Conservation (phyloP, 2,888 invertebrate genomes). For the Linnaemya tessellans region DNA sequence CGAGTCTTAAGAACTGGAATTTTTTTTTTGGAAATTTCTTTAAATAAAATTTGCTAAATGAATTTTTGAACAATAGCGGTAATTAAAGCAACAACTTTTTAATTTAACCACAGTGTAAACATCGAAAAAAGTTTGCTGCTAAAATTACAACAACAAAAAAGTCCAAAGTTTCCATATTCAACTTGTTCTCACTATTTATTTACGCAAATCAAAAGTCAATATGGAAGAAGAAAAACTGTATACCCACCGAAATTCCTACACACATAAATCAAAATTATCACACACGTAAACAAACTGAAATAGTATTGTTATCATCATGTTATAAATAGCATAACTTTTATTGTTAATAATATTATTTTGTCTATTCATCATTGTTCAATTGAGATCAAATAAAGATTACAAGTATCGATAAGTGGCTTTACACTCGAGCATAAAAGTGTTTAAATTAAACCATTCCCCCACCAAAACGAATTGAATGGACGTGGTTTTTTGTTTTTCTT, state of each 20-base stretch:
- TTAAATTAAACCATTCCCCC: conserved; percentile 65
- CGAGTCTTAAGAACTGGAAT: too few species aligned
- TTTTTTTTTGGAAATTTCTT: too few species aligned
- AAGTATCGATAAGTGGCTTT: conserved; percentile 73
- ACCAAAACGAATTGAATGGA: conserved; percentile 61
- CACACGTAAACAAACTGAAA: conserved; percentile 4
- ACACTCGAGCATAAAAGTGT: conserved; percentile 72
- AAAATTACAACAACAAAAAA: neutral
- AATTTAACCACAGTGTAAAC: neutral
- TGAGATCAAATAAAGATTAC: conserved; percentile 73
- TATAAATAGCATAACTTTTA: conserved; percentile 43
- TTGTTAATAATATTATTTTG: conserved; percentile 68
- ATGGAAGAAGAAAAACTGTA: neutral
- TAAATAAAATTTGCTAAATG: too few species aligned
- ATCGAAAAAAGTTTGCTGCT: neutral
- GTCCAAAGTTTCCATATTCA: conserved; percentile 10
- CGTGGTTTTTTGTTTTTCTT: conserved; percentile 2
- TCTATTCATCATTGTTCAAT: conserved; percentile 73
- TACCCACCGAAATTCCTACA: neutral
- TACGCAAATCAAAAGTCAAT: conserved; percentile 13
- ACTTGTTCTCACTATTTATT: conserved; percentile 31
- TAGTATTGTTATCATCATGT: conserved; percentile 59
- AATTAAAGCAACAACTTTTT: conserved; percentile 3
- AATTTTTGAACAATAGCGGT: neutral
- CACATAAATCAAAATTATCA: conserved; percentile 10